phyloP scores from a whole-genome alignment of 2,888 invertebrate genomes.

The Zaprionus bogoriensis region DNA sequence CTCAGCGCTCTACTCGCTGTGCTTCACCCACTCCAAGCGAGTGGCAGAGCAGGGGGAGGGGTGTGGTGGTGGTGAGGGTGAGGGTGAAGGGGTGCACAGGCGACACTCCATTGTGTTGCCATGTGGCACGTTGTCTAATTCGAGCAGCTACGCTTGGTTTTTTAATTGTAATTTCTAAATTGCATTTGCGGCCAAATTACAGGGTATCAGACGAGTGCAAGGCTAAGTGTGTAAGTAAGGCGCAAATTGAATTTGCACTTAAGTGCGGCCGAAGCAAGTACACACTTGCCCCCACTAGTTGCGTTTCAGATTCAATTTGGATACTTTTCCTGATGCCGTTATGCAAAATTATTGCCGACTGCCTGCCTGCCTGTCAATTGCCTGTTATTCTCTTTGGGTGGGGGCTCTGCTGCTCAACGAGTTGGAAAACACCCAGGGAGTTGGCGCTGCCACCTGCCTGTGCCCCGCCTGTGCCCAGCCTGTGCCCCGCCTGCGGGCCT shows the following conservation, averaged over 20 bases:
- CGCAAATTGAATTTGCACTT: conserved; percentile 76
- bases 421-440: conserved; percentile 77
- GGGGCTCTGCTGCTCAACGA: conserved; percentile 69
- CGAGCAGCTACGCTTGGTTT: conserved; percentile 42
- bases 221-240: conserved; percentile 16
- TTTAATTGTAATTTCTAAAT: conserved; percentile 82
- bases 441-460: conserved; percentile 26
- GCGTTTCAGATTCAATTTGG: conserved; percentile 77
- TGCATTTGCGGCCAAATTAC: conserved; percentile 51
- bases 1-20: too few relatives aligned
- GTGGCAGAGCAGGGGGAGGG: too few relatives aligned
- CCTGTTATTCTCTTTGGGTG: conserved; percentile 20
- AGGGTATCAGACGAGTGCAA: conserved; percentile 13
- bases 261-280: conserved; percentile 6
- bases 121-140: conserved; percentile 22
- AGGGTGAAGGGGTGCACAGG: not conserved
- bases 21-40: too few relatives aligned
- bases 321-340: conserved; percentile 68
- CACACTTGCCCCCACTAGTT: conserved; percentile 34
- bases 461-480: conserved; percentile 18
- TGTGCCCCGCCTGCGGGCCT: conserved; percentile 29
- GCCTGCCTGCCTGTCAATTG: conserved; percentile 15
- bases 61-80: too few relatives aligned
- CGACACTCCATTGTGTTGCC: not conserved
- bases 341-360: conserved; percentile 79